These are phyloP conservation scores for Pogoniulus pusillus DNA, from an alignment of 2,797 vertebrate species.

Conservation along the genomic window DNA sequence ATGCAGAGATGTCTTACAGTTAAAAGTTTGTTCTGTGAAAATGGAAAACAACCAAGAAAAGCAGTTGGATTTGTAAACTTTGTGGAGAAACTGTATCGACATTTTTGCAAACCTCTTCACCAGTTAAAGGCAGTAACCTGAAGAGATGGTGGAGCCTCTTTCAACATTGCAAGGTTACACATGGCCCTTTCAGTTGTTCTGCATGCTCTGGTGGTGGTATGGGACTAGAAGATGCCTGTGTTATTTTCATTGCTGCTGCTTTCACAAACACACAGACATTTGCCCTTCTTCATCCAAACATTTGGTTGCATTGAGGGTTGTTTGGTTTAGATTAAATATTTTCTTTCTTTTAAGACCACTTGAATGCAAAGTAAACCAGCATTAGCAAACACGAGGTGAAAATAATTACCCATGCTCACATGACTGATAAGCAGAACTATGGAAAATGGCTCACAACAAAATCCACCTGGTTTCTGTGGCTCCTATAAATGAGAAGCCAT, in stretches of 20 bases:
- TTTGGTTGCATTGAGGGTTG: slow-evolving; percentile 51
- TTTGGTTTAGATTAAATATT: slow-evolving; percentile 73
- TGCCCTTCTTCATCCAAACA: slow-evolving; percentile 57
- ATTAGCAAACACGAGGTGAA: slow-evolving; percentile 51
- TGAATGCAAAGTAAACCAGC: slow-evolving; percentile 60
- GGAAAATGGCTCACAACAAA: slow-evolving; percentile 51
- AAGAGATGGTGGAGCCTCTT: neutral
- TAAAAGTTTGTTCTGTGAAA: slow-evolving; percentile 63
- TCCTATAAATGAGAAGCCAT: neutral
- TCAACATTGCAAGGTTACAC: neutral
- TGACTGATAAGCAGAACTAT: slow-evolving; percentile 66
- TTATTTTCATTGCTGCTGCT: slow-evolving; percentile 58
- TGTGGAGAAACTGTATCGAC: neutral
- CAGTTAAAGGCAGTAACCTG: slow-evolving; percentile 2
- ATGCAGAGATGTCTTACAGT: slow-evolving; percentile 60
- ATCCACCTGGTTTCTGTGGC: slow-evolving; percentile 41
- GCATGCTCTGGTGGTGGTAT: neutral
- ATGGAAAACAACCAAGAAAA: slow-evolving; percentile 33
- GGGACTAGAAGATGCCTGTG: neutral
- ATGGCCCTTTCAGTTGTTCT: slow-evolving; percentile 10
- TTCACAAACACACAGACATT: slow-evolving; percentile 49
- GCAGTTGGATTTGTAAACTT: slow-evolving; percentile 52
- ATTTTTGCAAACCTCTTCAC: slow-evolving; percentile 38
- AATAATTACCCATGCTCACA: slow-evolving; percentile 51
- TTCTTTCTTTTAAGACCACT: slow-evolving; percentile 50